Base-by-base conservation (phyloP, 1,140 invertebrate genomes). In the Tetragnatha versicolor region DNA sequence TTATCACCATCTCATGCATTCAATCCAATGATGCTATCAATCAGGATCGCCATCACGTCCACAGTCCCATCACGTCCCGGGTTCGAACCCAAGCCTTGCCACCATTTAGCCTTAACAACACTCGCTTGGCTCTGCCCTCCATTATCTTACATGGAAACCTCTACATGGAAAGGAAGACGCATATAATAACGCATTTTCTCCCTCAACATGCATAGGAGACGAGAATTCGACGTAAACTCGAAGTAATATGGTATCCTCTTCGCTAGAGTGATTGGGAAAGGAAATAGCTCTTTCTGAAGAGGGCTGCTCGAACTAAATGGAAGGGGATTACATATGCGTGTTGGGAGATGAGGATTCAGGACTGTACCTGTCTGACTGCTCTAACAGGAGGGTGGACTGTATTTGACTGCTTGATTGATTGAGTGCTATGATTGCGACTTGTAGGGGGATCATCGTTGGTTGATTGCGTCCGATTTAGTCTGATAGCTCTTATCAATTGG, bases 21-120 rank as follows among this genome's bases (percentile, higher is more conserved):
- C 63, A 66, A 31, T 17, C 25, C 12, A n/a, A n/a, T n/a, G n/a
- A n/a, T n/a, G n/a, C n/a, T n/a, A n/a, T n/a, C n/a, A n/a, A n/a
- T n/a, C n/a, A n/a, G n/a, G n/a, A n/a, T n/a, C n/a, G n/a, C n/a
- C n/a, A n/a, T n/a, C n/a, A n/a, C n/a, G n/a, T 47, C 7, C 39
- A 31, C 39, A 66, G 14, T 66, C 63, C 6, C 14, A 10, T 45
- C 63, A 66, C 63, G 63, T 66, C 63, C 22, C 35, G 42, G 63
- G 22, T 20, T 45, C 17, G 22, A n/a, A 17, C 12, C n/a, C n/a
- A 10, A 20, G 63, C 22, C 63, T 39, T 25, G 39, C 63, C 63
- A 66, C 63, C 63, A 47, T 66, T 66, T 66, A 66, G 63, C 63
- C 31, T 39, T 66, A 35, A 63, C 31, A 63, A 63, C 60, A 63